These are phyloP conservation scores for Plebejus melissa DNA, from an alignment of 2,888 invertebrate species.

Conservation along the genomic window DNA sequence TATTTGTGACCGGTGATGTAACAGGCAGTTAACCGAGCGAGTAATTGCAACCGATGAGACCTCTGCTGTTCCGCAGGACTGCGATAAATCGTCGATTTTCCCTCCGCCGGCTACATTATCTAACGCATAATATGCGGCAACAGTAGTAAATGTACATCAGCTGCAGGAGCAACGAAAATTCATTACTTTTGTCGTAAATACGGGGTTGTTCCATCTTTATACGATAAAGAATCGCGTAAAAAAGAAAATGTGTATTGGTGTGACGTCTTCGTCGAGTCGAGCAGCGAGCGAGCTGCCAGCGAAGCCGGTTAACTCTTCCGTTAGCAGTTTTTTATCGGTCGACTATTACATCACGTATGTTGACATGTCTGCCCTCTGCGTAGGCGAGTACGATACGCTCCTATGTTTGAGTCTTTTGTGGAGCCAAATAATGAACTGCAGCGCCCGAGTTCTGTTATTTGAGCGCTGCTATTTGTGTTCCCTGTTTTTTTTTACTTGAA, in stretches of 20 bases:
- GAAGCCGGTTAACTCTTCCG: constrained; percentile 66
- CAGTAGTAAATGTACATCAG: background rate
- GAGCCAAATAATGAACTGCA: constrained; percentile 49
- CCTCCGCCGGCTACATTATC: background rate
- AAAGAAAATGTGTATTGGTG: constrained; percentile 14
- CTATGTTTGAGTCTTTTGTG: constrained; percentile 50
- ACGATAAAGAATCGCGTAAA: background rate
- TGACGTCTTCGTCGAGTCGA: constrained; percentile 35
- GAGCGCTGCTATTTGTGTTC: constrained; percentile 65
- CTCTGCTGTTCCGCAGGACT: constrained; percentile 47
- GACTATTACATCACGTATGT: constrained; percentile 63
- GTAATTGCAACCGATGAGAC: constrained; percentile 48
- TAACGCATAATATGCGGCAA: background rate
- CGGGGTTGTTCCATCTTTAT: background rate
- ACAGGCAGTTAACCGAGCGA: constrained; percentile 56
- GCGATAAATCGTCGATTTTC: constrained; percentile 14
- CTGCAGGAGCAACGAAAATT: background rate
- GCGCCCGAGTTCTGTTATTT: constrained; percentile 63
- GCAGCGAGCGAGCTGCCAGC: constrained; percentile 45
- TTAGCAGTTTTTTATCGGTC: constrained; percentile 56
- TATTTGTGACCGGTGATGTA: constrained; percentile 74
- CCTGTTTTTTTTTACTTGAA: constrained; percentile 60
- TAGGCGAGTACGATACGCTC: constrained; percentile 73
- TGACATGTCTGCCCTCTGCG: constrained; percentile 52
- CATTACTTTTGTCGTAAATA: background rate